phyloP scores from a whole-genome alignment of 1,140 invertebrate species.

The Watersipora subatra region DNA sequence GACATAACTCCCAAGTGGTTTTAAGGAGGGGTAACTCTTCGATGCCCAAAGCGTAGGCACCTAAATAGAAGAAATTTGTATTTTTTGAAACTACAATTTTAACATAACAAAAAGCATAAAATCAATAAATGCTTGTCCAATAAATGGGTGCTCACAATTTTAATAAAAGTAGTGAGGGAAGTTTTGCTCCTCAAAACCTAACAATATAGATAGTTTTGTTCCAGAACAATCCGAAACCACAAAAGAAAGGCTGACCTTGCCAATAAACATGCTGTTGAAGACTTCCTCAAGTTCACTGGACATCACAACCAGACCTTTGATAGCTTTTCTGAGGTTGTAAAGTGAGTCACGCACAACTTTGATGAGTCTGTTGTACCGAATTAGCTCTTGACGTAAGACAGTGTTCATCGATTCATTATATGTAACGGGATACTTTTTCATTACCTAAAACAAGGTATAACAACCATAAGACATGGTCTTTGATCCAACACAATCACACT shows the following conservation, averaged over 20 bases:
- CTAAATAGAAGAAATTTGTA: too few species aligned
- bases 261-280: conserved; percentile 37
- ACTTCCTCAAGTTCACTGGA: conserved; percentile 38
- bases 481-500: not conserved
- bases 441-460: conserved; percentile 30
- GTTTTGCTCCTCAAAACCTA: too few species aligned
- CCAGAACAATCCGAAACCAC: too few species aligned
- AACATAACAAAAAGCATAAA: too few species aligned
- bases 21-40: conserved; percentile 40
- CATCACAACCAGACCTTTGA: conserved; percentile 41
- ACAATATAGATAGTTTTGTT: too few species aligned
- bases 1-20: conserved; percentile 39
- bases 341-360: conserved; percentile 29
- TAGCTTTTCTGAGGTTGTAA: conserved; percentile 36
- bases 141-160: too few species aligned
- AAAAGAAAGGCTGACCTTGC: conserved; percentile 18
- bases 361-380: conserved; percentile 36
- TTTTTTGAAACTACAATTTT: too few species aligned
- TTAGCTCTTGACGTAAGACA: conserved; percentile 38
- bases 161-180: too few species aligned
- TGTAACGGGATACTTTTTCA: conserved; percentile 36
- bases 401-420: conserved; percentile 42
- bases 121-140: too few species aligned
- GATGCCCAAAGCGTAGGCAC: conserved; percentile 59
- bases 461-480: not conserved